Evolutionary conservation across 2,888 invertebrate species (phyloP), one percentile per base, ranked within the genome.

Genomic region (Hypercompe scribonia): DNA sequence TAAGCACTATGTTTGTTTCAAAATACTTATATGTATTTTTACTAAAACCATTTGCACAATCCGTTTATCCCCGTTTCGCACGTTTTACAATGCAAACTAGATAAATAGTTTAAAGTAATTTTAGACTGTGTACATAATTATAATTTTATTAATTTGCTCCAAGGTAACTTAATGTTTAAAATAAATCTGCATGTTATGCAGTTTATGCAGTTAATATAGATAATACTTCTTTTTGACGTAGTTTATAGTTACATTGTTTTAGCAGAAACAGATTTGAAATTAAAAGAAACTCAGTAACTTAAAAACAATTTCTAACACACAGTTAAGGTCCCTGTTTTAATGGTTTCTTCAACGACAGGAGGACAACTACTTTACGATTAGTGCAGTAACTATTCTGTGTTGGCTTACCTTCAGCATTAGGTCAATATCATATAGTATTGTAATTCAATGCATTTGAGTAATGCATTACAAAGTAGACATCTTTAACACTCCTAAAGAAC

Each of bases 1-100:
- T 87, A 89, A 89, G 90, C 89, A 84, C 1, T 7, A 21, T n/a
- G 7, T 42, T 64, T 31, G 7, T 61, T 24, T 11, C 1, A 3
- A 42, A 31, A 66, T 46, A 46, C 24, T 33, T 3, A 46, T 13
- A 46, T 13, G 46, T 11, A 46, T 11, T 21, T 42, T 66, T 28
- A 31, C 11, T 31, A 28, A 21, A 21, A 13, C 15, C 4, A 28
- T 21, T 42, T 31, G 18, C 31, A 66, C n/a, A 42, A 2, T 18
- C 15, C 18, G 13, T 42, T 7, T 39, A 39, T 5, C 34, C n/a
- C 34, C 24, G 21, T 28, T 42, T 65, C 28, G 18, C 18, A 31
- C 31, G 8, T 15, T 61, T 28, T 58, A 15, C 31, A 61, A 31
- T 28, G 31, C 15, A 31, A 31, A 31, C 31, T 31, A 61, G 31